Base-by-base conservation (phyloP, 2,113 vertebrate species). In the Clarias macrocephalus region DNA sequence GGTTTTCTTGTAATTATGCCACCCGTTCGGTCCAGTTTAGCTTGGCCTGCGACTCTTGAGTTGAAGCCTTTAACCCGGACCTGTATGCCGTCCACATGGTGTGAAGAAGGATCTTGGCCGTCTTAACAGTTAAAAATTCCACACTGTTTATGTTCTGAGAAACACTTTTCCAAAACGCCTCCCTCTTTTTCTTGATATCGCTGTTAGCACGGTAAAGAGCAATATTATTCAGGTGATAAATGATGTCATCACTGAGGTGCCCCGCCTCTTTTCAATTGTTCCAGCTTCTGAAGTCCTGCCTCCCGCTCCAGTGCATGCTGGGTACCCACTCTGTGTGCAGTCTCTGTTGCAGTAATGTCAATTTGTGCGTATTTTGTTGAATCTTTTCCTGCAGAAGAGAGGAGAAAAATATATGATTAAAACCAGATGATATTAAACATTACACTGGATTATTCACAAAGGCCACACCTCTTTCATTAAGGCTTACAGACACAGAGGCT, bases 361-460 rank as follows among this genome's bases (percentile, higher is more conserved):
- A 98, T 98, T 91, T 97, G 97, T 0, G 96, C 96, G 0, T 98
- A 98, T 12, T 93, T 94, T 11, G 96, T 96, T 37, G 95, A 90
- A 2, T 95, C 91, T 3, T 94, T 92, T 18, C 96, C 98, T 98
- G 90, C 75, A 8, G 4, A 86, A 73, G n/a, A 70, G 82, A 90
- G 33, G 91, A 77, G 86, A 73, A 82, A 42, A 85, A 30, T 88
- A 30, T 3, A 84, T 25, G 30, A 59, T 28, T 33, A 1, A 42
- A 25, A 48, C 56, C 42, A 66, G 9, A 6, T 16, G 21, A 82
- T 7, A 66, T 48, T 48, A 48, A 48, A 48, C 7, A 48, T 48
- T 48, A 48, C 48, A 48, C 7, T 48, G 7, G 48, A 8, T 48
- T 48, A 48, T 48, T 48, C 6, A 48, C 48, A 48, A 48, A 48